Conservation (phyloP, 1,140 invertebrate species). For the Caenorhabditis briggsae region DNA sequence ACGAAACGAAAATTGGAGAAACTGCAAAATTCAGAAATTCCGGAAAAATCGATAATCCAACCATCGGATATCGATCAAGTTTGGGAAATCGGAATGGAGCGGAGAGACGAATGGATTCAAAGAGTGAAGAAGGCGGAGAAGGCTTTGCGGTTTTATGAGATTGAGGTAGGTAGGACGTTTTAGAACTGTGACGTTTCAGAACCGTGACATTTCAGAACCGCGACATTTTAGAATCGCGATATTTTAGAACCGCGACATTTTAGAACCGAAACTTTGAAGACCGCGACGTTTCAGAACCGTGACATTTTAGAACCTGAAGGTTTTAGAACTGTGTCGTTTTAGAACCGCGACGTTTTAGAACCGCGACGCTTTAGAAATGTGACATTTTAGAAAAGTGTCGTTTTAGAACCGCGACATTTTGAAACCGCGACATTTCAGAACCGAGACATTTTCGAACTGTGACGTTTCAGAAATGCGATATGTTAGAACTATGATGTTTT, state of each 20-base stretch:
- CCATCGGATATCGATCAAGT: constrained; percentile 8
- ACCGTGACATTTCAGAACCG: no score
- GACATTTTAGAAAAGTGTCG: no score
- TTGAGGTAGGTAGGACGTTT: background rate
- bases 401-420: background rate
- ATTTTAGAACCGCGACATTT: no score
- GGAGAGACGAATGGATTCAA: constrained; percentile 10
- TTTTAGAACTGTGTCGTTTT: no score
- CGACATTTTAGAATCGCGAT: no score
- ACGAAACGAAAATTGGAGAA: background rate
- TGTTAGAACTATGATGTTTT: no score
- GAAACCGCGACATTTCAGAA: no score
- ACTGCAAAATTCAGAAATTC: background rate
- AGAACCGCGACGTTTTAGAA: background rate
- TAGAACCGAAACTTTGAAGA: no score
- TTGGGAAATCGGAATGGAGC: constrained; percentile 27
- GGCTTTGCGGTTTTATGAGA: constrained; percentile 31
- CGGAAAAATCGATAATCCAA: background rate
- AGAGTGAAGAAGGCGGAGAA: constrained; percentile 23
- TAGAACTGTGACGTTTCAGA: background rate
- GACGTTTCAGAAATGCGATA: background rate
- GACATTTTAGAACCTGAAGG: no score
- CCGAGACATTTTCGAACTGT: background rate
- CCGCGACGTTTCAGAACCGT: no score
- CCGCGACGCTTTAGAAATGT: background rate